Evolutionary conservation across 1,140 invertebrate species (phyloP).

Genomic region (Pentalonia nigronervosa): DNA sequence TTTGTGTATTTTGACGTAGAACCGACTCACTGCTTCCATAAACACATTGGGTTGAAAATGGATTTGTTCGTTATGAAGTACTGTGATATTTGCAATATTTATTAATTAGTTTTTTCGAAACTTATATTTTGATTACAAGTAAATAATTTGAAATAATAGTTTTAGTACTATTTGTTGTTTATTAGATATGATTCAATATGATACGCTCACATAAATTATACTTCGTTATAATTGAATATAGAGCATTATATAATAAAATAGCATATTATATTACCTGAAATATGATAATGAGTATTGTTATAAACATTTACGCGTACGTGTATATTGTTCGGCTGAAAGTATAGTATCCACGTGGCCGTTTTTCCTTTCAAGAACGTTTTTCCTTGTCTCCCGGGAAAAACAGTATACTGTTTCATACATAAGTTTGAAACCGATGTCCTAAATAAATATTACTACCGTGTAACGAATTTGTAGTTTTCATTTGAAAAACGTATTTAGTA

Average conservation of each 20-base stretch:
- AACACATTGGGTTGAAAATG: not conserved
- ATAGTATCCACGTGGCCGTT: not conserved
- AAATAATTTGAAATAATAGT: no score
- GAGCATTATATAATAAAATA: not conserved
- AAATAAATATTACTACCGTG: not conserved
- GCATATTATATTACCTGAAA: not conserved
- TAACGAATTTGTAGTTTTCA: not conserved
- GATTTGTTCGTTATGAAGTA: not conserved
- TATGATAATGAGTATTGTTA: not conserved
- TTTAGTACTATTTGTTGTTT: not conserved
- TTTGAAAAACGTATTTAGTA: not conserved
- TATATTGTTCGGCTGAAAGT: not conserved
- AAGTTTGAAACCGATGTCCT: constrained; percentile 7
- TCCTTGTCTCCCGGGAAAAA: not conserved
- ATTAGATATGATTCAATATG: not conserved
- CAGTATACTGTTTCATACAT: not conserved
- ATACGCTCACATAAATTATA: not conserved
- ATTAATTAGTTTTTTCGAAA: not conserved
- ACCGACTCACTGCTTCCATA: not conserved
- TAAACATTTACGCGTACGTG: not conserved
- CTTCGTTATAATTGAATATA: not conserved
- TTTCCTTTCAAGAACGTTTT: not conserved
- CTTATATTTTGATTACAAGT: not conserved
- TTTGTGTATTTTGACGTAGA: not conserved
- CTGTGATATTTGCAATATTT: no score